These are phyloP conservation scores for Lycaon pictus DNA, from an alignment of 2,113 vertebrate genomes.

Conservation along the genomic window DNA sequence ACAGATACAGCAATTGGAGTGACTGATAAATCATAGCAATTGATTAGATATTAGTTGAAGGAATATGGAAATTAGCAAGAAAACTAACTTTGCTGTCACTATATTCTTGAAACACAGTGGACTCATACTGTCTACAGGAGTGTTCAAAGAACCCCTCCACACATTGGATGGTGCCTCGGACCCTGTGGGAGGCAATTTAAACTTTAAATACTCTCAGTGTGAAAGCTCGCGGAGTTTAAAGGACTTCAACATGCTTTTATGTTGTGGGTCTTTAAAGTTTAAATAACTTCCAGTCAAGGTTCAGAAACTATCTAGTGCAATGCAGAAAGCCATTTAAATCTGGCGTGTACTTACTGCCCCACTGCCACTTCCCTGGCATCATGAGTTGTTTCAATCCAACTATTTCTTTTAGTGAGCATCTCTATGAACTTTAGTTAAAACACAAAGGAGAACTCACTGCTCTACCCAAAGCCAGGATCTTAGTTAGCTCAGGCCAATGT, in stretches of 20 bases:
- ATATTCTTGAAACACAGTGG: neutral
- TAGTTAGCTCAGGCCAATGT: neutral
- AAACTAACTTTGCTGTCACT: conserved; percentile 31
- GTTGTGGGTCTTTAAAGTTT: conserved; percentile 76
- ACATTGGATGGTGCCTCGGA: conserved; percentile 20
- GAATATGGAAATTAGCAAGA: conserved; percentile 19
- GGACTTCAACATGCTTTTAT: conserved; percentile 74
- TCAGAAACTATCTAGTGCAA: conserved; percentile 60
- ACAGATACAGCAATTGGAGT: neutral
- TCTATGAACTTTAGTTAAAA: conserved; percentile 58
- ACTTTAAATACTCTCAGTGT: conserved; percentile 73
- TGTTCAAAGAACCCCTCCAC: conserved; percentile 57
- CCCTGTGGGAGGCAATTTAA: conserved; percentile 72
- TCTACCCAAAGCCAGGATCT: neutral
- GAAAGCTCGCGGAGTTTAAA: conserved; percentile 77
- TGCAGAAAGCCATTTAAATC: conserved; percentile 69
- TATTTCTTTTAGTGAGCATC: conserved; percentile 14
- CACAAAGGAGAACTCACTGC: neutral
- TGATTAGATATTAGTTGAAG: neutral
- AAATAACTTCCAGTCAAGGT: conserved; percentile 78
- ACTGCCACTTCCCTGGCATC: neutral
- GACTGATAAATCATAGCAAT: neutral
- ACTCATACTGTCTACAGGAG: conserved; percentile 40
- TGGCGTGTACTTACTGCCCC: conserved; percentile 16
- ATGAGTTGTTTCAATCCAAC: conserved; percentile 50